Conservation (phyloP, 2,113 vertebrate species). For the Dicentrarchus labrax region DNA sequence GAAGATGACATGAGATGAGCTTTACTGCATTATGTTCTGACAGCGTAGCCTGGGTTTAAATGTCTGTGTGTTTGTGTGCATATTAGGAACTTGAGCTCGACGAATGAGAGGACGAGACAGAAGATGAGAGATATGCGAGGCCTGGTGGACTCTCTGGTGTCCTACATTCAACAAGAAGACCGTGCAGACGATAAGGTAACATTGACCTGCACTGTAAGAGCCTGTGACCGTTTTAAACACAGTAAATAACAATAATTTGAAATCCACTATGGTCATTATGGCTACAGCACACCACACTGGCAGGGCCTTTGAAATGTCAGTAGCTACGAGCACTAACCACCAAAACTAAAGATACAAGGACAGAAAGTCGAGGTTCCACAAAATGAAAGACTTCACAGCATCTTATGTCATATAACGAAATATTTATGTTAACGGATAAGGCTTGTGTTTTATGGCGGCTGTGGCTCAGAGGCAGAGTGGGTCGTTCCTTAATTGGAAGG, state of each 20-base stretch:
- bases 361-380: background rate
- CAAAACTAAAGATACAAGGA: background rate
- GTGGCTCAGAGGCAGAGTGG: too few species aligned
- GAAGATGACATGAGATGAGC: background rate
- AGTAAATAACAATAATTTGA: background rate
- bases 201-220: background rate
- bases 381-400: background rate
- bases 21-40: background rate
- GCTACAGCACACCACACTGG: background rate
- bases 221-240: background rate
- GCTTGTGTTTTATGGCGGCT: too few species aligned
- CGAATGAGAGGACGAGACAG: slow-evolving; percentile 93
- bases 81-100: slow-evolving; percentile 94
- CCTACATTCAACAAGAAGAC: slow-evolving; percentile 91
- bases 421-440: background rate
- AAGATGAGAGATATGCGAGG: slow-evolving; percentile 93
- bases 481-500: too few species aligned
- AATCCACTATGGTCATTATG: background rate
- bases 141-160: slow-evolving; percentile 93
- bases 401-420: background rate
- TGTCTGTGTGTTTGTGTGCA: background rate
- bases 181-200: slow-evolving; percentile 92
- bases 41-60: background rate
- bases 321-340: background rate
- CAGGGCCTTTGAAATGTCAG: background rate